Evolutionary conservation across 2,888 invertebrate genomes (phyloP).

Genomic region (Cinara cedri): DNA sequence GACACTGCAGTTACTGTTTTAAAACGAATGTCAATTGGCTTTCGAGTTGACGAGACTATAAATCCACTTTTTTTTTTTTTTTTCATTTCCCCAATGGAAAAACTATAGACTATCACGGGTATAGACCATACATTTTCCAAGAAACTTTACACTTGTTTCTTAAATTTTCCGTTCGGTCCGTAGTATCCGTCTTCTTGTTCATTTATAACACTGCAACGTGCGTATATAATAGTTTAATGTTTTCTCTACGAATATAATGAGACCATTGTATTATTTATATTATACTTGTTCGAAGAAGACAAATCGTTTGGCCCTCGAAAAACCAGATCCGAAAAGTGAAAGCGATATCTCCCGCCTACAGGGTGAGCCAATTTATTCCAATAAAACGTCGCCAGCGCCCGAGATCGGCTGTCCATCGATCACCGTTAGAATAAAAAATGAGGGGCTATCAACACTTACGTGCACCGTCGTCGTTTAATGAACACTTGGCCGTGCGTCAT

Average conservation of each 20-base stretch:
- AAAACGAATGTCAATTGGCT: slow-evolving; percentile 27
- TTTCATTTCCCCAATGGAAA: too few relatives aligned
- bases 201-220: neutral
- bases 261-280: neutral
- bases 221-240: neutral
- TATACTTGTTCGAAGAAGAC: slow-evolving; percentile 19
- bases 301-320: slow-evolving; percentile 27
- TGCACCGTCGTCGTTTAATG: slow-evolving; percentile 32
- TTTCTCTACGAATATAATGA: slow-evolving; percentile 1
- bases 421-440: slow-evolving; percentile 32
- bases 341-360: slow-evolving; percentile 22
- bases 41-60: slow-evolving; percentile 18
- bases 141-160: slow-evolving; percentile 6
- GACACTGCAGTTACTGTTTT: neutral
- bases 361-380: slow-evolving; percentile 4
- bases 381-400: neutral
- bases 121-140: slow-evolving; percentile 24
- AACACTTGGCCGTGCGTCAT: slow-evolving; percentile 11
- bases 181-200: neutral
- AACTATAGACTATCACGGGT: neutral
- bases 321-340: slow-evolving; percentile 21
- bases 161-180: neutral
- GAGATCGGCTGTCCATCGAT: slow-evolving; percentile 33
- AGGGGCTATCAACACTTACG: slow-evolving; percentile 38
- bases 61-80: slow-evolving; percentile 33